A percentile compares a stretch with the other conserved stretches of the same genome.
These are phyloP conservation scores for Strix occidentalis DNA, from an alignment of 2,797 vertebrate genomes.

Conservation along the genomic window DNA sequence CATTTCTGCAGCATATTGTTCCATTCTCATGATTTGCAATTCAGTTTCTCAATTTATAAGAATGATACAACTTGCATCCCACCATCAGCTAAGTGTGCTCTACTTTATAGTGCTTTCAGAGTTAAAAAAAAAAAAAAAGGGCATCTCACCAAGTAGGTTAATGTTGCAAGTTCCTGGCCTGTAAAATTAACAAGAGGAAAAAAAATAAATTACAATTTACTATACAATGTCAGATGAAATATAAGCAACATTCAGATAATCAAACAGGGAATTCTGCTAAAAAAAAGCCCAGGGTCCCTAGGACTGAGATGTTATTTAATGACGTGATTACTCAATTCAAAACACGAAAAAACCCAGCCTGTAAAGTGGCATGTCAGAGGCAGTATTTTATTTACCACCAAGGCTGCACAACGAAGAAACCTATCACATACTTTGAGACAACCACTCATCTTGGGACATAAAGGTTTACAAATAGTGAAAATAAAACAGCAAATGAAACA, in stretches of 20 bases:
- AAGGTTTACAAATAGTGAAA: background rate
- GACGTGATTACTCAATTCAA: background rate
- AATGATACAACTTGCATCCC: background rate
- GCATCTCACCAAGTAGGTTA: constrained; percentile 88
- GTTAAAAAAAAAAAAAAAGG: background rate
- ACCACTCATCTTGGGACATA: accelerated
- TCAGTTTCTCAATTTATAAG: background rate
- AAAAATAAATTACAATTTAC: background rate
- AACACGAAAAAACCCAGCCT: background rate
- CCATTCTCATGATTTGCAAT: background rate
- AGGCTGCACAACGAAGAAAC: background rate
- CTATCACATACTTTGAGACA: background rate
- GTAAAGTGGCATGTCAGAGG: background rate
- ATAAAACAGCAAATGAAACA: background rate
- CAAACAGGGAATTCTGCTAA: background rate
- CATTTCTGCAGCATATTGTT: background rate
- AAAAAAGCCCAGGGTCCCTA: background rate
- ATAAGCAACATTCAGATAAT: background rate
- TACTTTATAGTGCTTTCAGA: background rate
- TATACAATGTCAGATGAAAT: background rate
- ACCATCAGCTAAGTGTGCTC: background rate
- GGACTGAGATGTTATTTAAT: background rate
- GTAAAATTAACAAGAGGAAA: background rate
- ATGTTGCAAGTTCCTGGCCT: constrained; percentile 92
- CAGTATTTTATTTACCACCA: background rate